Evolutionary conservation across 2,888 invertebrate genomes (phyloP).

Genomic region (Prosopocoilus inquinatus): DNA sequence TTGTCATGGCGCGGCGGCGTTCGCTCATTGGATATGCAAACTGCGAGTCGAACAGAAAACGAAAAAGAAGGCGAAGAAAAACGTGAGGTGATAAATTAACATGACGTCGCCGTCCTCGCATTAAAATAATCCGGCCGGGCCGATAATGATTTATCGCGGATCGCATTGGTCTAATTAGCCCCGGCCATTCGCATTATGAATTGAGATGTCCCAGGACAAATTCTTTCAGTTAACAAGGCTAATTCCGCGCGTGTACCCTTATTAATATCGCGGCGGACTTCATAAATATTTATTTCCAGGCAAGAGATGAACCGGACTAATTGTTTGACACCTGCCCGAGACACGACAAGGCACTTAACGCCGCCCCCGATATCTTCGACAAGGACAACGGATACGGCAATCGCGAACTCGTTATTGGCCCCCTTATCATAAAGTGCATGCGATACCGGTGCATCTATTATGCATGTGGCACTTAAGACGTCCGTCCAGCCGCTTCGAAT

Average conservation of each 20-base stretch:
- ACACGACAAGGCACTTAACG: constrained; percentile 41
- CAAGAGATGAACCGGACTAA: constrained; percentile 19
- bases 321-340: constrained; percentile 31
- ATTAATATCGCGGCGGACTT: constrained; percentile 10
- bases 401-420: constrained; percentile 19
- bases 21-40: constrained; percentile 21
- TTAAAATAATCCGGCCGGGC: neutral
- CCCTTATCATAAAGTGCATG: constrained; percentile 15
- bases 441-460: constrained; percentile 3
- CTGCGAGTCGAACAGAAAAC: constrained; percentile 15
- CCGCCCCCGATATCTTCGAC: constrained; percentile 34
- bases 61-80: constrained; percentile 17
- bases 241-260: constrained; percentile 11
- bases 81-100: constrained; percentile 17
- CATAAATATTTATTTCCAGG: constrained; percentile 16
- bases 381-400: constrained; percentile 28
- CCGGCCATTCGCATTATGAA: constrained; percentile 6
- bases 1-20: constrained; percentile 5
- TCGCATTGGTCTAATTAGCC: constrained; percentile 15
- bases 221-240: constrained; percentile 1
- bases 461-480: too few relatives aligned
- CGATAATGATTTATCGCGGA: constrained; percentile 15
- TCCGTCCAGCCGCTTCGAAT: too few relatives aligned
- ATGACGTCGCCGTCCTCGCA: constrained; percentile 6
- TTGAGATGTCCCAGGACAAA: neutral